Percentiles rank a stretch among this genome's conserved stretches.
Evolutionary conservation across 23 tunicate genomes (phyloP).

Genomic region (Trididemnum clinides): DNA sequence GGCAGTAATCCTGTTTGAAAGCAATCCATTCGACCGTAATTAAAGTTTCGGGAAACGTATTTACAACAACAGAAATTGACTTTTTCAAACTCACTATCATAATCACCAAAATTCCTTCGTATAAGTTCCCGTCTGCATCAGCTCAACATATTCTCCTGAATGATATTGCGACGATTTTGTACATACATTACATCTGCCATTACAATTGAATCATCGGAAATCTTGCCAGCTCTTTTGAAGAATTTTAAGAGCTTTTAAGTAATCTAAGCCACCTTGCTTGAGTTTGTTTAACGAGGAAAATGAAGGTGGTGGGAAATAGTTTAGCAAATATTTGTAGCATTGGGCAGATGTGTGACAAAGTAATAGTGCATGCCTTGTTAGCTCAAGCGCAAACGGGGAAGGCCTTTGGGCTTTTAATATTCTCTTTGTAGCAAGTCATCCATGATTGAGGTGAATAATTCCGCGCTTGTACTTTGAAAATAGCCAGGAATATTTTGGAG

Average conservation of each 20-base stretch:
- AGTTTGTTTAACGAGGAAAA: neutral
- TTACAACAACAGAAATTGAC: conserved; percentile 5
- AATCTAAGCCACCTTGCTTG: neutral
- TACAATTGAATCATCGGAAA: neutral
- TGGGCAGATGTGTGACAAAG: neutral
- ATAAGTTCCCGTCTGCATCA: neutral
- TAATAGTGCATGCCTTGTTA: too few relatives aligned
- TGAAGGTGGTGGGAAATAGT: conserved; percentile 10
- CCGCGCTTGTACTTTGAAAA: too few relatives aligned
- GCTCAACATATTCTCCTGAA: conserved; percentile 18
- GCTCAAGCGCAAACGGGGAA: too few relatives aligned
- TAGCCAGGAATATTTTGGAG: too few relatives aligned
- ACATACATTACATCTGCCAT: conserved; percentile 34
- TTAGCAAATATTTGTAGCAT: neutral
- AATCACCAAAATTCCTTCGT: conserved; percentile 13
- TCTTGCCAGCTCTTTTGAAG: neutral
- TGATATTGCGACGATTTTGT: neutral
- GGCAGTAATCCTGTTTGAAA: neutral
- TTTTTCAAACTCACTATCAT: conserved; percentile 18
- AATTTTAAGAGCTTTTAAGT: neutral
- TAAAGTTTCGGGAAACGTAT: conserved; percentile 5
- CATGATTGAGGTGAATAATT: too few relatives aligned
- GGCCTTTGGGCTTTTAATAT: too few relatives aligned
- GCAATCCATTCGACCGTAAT: conserved; percentile 6
- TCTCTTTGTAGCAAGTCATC: too few relatives aligned